Evolutionary conservation across 2,888 invertebrate genomes (phyloP), one percentile per base, ranked within the genome.

Genomic region (Tanytarsus gracilentus): DNA sequence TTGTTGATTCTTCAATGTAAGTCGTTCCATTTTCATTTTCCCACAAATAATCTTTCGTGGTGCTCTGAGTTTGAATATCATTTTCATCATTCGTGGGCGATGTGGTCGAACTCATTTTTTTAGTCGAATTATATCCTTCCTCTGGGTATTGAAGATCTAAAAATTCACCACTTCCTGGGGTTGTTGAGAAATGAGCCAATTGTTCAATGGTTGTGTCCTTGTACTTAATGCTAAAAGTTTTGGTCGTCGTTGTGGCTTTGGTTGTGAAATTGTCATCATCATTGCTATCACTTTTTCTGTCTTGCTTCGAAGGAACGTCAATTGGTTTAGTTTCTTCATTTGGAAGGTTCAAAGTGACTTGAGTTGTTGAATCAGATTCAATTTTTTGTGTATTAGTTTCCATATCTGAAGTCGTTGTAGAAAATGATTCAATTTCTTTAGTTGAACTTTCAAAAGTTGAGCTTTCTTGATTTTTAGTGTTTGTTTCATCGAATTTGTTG

Each of bases 1-100:
- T 27, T 21, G 61, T 58, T 36, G 44, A 40, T 16, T 60, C 61
- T 30, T 53, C 60, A 11, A 55, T 60, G 21, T 36, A 50, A 27
- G 55, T 61, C 29, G 53, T 61, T 30, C 16, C 9, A 5, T 33
- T 33, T 7, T 50, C 60, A 30, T 50, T 29, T 33, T 60, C 50
- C 1, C 9, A 18, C 4, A 60, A 16, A 60, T 49, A 60, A 6
- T 36, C 36, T 16, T 49, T 60, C 27, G 4, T 36, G 3, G 9
- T 52, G 16, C 16, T 25, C 25, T 8, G 49, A 49, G 4, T 25
- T 26, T 14, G n/a, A 33, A 7, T 6, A 30, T 7, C 33, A 5
- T 16, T n/a, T 11, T 7, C 25, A 6, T 14, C 7, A 23, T 14
- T 23, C 4, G 25, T 23, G 7, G 9, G 21, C 23, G 25, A 23